Percentiles rank a stretch among this genome's conserved stretches.
phyloP scores from a whole-genome alignment of 2,888 invertebrate genomes.

The Mythimna vitellina region DNA sequence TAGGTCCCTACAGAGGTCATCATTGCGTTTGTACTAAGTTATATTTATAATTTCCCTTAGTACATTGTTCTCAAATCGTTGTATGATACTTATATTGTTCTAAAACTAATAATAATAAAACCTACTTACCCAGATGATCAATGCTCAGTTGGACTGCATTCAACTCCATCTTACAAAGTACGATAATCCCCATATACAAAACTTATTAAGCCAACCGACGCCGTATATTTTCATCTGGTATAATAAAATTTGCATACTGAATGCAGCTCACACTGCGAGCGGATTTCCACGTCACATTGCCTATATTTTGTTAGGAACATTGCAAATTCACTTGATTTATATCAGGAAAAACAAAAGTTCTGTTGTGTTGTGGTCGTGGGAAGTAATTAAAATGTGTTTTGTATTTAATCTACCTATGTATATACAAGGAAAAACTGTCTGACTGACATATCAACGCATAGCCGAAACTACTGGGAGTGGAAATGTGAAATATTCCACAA shows the following conservation, averaged over 20 bases:
- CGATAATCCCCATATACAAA: conserved; percentile 50
- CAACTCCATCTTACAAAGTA: conserved; percentile 47
- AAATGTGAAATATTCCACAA: too few relatives aligned
- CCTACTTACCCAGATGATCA: background rate
- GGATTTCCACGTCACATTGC: conserved; percentile 67
- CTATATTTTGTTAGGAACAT: conserved; percentile 62
- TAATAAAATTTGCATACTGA: conserved; percentile 80
- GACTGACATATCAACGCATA: too few relatives aligned
- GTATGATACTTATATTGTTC: too few relatives aligned
- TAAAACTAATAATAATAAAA: too few relatives aligned
- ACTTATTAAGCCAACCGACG: conserved; percentile 68
- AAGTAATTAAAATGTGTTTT: conserved; percentile 31
- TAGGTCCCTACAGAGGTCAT: too few relatives aligned
- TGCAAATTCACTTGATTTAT: conserved; percentile 64
- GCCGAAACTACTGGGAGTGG: too few relatives aligned
- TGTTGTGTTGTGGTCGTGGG: conserved; percentile 13
- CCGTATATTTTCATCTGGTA: conserved; percentile 75
- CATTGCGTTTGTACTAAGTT: too few relatives aligned
- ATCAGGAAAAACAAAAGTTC: conserved; percentile 49
- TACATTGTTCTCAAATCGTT: too few relatives aligned
- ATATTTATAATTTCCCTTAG: too few relatives aligned
- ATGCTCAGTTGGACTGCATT: conserved; percentile 8
- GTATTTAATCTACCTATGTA: too few relatives aligned
- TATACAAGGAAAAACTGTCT: too few relatives aligned
- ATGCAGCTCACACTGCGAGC: conserved; percentile 70